Evolutionary conservation across 2,888 invertebrate genomes (phyloP).

Genomic region (Yponomeuta sedellus): DNA sequence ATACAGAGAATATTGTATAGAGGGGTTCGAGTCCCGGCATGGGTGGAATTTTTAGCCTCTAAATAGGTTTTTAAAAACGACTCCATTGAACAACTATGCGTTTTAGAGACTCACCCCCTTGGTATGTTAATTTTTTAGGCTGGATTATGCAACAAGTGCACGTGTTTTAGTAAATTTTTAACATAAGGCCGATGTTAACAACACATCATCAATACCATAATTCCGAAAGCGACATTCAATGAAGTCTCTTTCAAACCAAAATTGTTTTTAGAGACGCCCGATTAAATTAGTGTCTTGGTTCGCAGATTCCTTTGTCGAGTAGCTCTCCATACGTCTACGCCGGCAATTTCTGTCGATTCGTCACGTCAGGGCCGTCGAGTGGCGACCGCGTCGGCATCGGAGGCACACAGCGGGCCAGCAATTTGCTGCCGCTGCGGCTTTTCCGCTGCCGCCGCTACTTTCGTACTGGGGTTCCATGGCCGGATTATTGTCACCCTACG

Average conservation of each 20-base stretch:
- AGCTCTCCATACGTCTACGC: slow-evolving; percentile 1
- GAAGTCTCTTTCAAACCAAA: background rate
- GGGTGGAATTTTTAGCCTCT: too few relatives aligned
- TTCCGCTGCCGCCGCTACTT: slow-evolving; percentile 6
- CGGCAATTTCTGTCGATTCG: slow-evolving; percentile 10
- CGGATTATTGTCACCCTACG: too few relatives aligned
- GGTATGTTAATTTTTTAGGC: too few relatives aligned
- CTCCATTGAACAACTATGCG: too few relatives aligned
- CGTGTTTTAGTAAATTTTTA: too few relatives aligned
- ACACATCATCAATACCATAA: too few relatives aligned
- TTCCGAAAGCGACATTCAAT: background rate
- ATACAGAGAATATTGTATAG: too few relatives aligned
- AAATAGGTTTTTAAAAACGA: too few relatives aligned
- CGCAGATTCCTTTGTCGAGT: slow-evolving; percentile 7
- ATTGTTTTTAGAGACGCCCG: background rate
- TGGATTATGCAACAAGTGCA: too few relatives aligned
- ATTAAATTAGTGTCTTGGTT: background rate
- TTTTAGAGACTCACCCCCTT: too few relatives aligned
- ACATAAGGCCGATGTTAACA: too few relatives aligned
- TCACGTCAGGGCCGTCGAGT: slow-evolving; percentile 10
- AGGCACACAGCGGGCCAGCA: background rate
- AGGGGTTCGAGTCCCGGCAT: too few relatives aligned
- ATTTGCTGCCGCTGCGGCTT: slow-evolving; percentile 6
- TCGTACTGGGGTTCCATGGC: background rate
- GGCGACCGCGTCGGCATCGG: background rate